A percentile compares a stretch with the other conserved stretches of the same genome.
Evolutionary conservation across 2,888 invertebrate species (phyloP).

Genomic region (Beris morrisii): DNA sequence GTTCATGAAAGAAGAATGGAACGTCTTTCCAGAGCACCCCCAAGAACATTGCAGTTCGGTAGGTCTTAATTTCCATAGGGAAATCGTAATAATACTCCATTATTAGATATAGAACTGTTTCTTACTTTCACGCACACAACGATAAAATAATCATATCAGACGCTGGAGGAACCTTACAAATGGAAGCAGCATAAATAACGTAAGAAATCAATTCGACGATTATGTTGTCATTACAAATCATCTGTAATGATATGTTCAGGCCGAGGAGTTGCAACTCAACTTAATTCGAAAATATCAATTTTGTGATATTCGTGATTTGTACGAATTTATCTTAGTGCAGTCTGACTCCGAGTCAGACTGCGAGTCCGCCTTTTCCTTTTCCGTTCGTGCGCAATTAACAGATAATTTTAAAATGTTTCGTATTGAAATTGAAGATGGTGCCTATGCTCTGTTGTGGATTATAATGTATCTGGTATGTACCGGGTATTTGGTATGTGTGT

Average conservation of each 20-base stretch:
- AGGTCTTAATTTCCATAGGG: too few species aligned
- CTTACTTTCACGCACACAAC: too few species aligned
- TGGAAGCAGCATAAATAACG: conserved; percentile 32
- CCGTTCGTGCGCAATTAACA: conserved; percentile 33
- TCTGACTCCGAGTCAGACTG: not conserved
- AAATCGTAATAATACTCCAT: too few species aligned
- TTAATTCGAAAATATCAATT: conserved; percentile 36
- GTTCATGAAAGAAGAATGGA: too few species aligned
- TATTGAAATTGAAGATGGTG: conserved; percentile 20
- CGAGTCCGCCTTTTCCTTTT: conserved; percentile 34
- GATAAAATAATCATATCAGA: too few species aligned
- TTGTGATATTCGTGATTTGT: conserved; percentile 38
- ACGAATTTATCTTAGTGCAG: conserved; percentile 35
- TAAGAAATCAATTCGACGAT: conserved; percentile 43
- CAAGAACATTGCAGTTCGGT: too few species aligned
- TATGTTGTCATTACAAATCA: conserved; percentile 45
- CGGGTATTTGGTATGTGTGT: too few species aligned
- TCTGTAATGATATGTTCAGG: conserved; percentile 43
- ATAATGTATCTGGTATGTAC: too few species aligned
- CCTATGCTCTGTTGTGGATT: not conserved
- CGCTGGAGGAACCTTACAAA: conserved; percentile 4
- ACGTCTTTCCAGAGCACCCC: too few species aligned
- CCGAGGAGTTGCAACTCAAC: conserved; percentile 29
- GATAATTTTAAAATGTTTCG: conserved; percentile 26
- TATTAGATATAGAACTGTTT: too few species aligned